Evolutionary conservation across 2,797 vertebrate species (phyloP), one percentile per base, ranked within the genome.

Genomic region (Coilia nasus): DNA sequence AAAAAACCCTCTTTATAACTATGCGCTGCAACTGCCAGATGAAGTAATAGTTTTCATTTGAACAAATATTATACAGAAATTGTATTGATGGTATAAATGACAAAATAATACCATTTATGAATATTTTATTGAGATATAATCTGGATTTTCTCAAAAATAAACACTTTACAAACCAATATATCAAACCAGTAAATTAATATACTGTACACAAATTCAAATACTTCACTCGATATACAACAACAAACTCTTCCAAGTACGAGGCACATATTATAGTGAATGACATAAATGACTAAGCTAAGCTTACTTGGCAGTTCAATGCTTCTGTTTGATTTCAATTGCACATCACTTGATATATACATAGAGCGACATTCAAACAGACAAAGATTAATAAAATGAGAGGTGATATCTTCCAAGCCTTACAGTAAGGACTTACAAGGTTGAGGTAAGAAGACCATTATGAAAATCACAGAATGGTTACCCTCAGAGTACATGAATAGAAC

Each of bases 101-200:
- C 6, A 75, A 15, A 17, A 14, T 71, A 15, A 41, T 41, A 75
- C 67, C 67, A 75, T 75, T 75, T 75, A 75, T 41, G 15, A 41
- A 41, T 41, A 15, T 75, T 75, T 75, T 75, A 75, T 75, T 75
- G 67, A 75, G 67, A 75, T 75, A 75, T 75, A 75, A 75, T 75
- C 67, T 75, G 31, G 15, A 75, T 75, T 75, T 28, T 41, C 67
- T 15, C 31, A 75, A 75, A 75, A 75, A 75, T 75, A 75, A 75
- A 41, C 67, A 75, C 67, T 75, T 15, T 75, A 31, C 67, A 75
- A 75, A 75, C 67, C 15, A 75, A 19, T 75, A 75, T 75, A 75
- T 75, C 67, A 75, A 75, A 41, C 67, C 67, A 75, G 5, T 75
- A 41, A 19, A 75, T 35, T 75, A 19, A 41, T 75, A 75, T 75